Conservation (phyloP, 2,797 vertebrate species). For the Saxicola maurus region DNA sequence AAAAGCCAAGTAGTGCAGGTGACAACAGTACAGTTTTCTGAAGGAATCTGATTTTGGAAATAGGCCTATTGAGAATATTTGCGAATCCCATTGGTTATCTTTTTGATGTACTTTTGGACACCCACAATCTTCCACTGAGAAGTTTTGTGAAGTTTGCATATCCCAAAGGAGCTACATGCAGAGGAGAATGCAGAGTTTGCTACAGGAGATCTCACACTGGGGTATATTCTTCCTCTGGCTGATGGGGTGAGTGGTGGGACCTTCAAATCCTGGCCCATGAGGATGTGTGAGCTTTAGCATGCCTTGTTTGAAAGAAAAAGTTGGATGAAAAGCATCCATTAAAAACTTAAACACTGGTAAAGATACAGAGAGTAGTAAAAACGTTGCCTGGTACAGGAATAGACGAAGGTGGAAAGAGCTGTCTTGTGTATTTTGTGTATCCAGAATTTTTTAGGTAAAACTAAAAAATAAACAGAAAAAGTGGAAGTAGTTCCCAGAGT, state of each 20-base stretch:
- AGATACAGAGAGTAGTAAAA: not conserved
- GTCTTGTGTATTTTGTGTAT: not conserved
- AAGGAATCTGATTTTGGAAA: not conserved
- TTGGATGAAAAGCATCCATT: not conserved
- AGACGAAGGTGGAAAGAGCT: not conserved
- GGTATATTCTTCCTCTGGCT: not conserved
- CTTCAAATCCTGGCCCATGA: not conserved
- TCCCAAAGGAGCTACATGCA: not conserved
- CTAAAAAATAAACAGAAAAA: not conserved
- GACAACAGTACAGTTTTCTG: not conserved
- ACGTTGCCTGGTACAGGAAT: not conserved
- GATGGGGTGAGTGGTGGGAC: not conserved
- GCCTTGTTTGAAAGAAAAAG: not conserved
- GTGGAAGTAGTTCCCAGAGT: not conserved
- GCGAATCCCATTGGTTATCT: not conserved
- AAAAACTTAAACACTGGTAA: not conserved
- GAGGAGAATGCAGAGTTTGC: not conserved
- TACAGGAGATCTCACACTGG: not conserved
- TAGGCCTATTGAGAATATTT: not conserved
- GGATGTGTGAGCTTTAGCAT: not conserved
- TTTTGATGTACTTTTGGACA: not conserved
- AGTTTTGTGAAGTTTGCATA: not conserved
- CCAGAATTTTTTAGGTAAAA: not conserved
- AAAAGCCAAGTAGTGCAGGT: not conserved
- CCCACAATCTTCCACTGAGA: not conserved